Evolutionary conservation across 2,113 vertebrate species (phyloP), one percentile per base, ranked within the genome.

Genomic region (Megaleporinus macrocephalus): DNA sequence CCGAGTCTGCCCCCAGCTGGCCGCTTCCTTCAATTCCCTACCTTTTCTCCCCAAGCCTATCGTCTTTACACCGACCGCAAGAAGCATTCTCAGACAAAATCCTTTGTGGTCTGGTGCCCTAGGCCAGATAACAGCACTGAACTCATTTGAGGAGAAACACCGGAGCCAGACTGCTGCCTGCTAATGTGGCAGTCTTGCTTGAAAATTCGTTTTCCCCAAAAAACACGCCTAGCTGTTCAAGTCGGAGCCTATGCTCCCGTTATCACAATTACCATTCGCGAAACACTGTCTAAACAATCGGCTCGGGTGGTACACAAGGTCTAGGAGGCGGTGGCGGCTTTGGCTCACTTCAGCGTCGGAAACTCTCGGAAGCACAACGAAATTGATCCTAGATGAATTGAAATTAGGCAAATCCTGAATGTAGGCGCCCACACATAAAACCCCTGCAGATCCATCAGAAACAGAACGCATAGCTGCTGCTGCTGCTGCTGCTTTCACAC

Each of bases 1-100:
- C 33, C 71, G 24, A 73, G 57, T 78, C 78, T 83, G 85, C 85
- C 87, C 83, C 85, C 87, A 85, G 80, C 66, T 81, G 85, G 41
- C n/a, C 4, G 13, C 57, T 16, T n/a, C 27, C 14, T 1, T 27
- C 0, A 59, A 41, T 51, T 63, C 24, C 33, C 36, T 26, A 14
- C 36, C 36, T 4, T 36, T 36, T 36, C n/a, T n/a, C n/a, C 7
- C 10, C 13, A 18, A 49, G 29, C 66, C 47, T 33, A 47, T 30
- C 63, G 18, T 26, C 70, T 71, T 76, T 68, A 75, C 76, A 61
- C 7, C 3, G 61, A 63, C n/a, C 57, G 61, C 29, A 68, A 49
- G 30, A 63, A 26, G 59, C 44, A 24, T 68, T 53, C 16, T 10
- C 29, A 13, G 12, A 72, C 51, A 15, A 36, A 70, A 71, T 79